phyloP scores from a whole-genome alignment of 1,140 invertebrate species.

The Rhizoglyphus robini region DNA sequence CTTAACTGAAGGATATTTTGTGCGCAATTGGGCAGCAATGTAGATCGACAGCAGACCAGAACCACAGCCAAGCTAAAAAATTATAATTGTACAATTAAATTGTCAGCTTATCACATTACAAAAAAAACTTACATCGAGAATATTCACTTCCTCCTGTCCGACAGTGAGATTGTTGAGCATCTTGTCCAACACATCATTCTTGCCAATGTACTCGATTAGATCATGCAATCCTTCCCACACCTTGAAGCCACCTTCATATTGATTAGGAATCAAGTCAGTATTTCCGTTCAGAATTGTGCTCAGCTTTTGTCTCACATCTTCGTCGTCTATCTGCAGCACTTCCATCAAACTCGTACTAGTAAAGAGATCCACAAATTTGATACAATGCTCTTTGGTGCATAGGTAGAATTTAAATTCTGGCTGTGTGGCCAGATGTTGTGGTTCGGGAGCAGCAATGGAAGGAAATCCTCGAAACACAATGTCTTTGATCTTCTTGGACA shows the following conservation, averaged over 20 bases:
- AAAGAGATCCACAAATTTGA: conserved; percentile 8
- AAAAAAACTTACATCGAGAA: conserved; percentile 19
- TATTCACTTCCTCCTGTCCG: background rate
- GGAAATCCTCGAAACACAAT: no score
- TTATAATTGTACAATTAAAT: background rate
- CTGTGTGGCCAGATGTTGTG: no score
- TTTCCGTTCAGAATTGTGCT: background rate
- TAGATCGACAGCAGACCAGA: conserved; percentile 20
- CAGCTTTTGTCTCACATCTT: background rate
- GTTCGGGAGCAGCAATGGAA: no score
- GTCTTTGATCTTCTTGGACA: background rate
- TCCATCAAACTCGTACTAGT: background rate
- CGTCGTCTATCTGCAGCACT: conserved; percentile 5
- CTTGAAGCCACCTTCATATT: conserved; percentile 24
- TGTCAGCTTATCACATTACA: background rate
- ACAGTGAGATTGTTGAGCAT: background rate
- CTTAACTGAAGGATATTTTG: background rate
- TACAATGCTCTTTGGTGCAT: background rate
- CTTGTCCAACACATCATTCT: background rate
- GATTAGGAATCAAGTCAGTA: conserved; percentile 14
- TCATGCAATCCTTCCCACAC: conserved; percentile 21
- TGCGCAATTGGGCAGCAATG: background rate
- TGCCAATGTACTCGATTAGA: conserved; percentile 11
- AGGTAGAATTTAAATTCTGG: background rate
- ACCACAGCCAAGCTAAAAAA: conserved; percentile 20